These are phyloP conservation scores for Castor canadensis DNA, from an alignment of 2,113 vertebrate species.

Conservation along the genomic window DNA sequence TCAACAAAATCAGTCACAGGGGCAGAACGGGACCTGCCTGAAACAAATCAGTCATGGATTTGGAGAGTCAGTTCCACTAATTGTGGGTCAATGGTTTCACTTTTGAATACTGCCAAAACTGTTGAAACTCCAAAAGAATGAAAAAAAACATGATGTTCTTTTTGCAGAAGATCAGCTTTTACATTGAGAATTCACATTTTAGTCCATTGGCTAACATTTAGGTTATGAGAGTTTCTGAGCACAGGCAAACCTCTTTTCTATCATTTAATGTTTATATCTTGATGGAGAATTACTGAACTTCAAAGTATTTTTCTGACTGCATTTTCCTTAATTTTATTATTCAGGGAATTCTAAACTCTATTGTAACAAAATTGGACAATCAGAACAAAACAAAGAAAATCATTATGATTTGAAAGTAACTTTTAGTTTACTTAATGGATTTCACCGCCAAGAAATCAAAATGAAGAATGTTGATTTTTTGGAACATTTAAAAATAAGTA, in stretches of 20 bases:
- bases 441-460: constrained; percentile 71
- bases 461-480: constrained; percentile 65
- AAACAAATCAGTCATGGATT: no score
- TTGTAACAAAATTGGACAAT: constrained; percentile 56
- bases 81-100: background rate
- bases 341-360: constrained; percentile 24
- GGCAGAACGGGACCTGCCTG: no score
- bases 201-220: background rate
- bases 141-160: background rate
- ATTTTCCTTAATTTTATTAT: constrained; percentile 58
- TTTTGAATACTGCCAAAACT: background rate
- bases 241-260: background rate
- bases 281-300: constrained; percentile 1
- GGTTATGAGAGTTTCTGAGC: background rate
- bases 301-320: background rate
- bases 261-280: constrained; percentile 20
- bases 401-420: background rate
- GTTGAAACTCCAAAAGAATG: background rate
- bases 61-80: background rate
- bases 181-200: background rate
- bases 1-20: no score
- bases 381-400: constrained; percentile 63
- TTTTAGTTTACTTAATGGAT: constrained; percentile 73
- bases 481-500: constrained; percentile 74
- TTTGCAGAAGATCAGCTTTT: no score